Base-by-base conservation (phyloP, 30 jellyfish, hydroid and myxozoan species). In the Morbakka virulenta region DNA sequence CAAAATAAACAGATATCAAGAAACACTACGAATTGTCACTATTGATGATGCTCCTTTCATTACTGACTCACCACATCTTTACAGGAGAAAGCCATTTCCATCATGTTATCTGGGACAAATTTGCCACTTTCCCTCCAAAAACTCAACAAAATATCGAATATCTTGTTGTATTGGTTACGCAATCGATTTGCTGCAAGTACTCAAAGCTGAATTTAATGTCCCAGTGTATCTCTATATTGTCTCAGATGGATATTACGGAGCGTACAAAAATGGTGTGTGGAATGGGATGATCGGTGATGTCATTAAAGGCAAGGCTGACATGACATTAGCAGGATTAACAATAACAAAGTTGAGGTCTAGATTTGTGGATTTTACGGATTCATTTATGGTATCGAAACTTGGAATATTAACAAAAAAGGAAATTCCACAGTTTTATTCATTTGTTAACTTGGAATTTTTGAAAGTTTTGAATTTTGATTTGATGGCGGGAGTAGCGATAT, bases 281-380 rank as follows among this genome's bases (percentile, higher is more conserved):
- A 69, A 71, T 67, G 98, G 98, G n/a, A 65, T 90, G 94, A 50
- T 90, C 13, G 95, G 96, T 25, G 98, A 90, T 22, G 62, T 90
- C 2, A 32, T 24, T 12, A 26, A 26, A 20, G 85, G 81, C 4
- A 77, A 83, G 33, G 98, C 98, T 20, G 98, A 90, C 13, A 64
- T 90, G 34, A 90, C 96, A 1, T 66, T 79, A 22, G 95, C 98
- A 0, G 83, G 79, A 0, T 29, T 90, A 66, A 90, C 95, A 22
- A 65, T 80, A 2, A 83, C 82, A 32, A 53, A 74, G 20, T 64
- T 21, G 48, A 65, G 98, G 27, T 78, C 91, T 1, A 34, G 22
- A 3, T 76, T 11, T 13, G 87, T 90, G 12, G 87, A 90, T 49
- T 90, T 77, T 41, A 67, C 76, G 1, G 77, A 62, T 21, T 85